Evolutionary conservation across 2,113 vertebrate species (phyloP).

Genomic region (Colaptes auratus): DNA sequence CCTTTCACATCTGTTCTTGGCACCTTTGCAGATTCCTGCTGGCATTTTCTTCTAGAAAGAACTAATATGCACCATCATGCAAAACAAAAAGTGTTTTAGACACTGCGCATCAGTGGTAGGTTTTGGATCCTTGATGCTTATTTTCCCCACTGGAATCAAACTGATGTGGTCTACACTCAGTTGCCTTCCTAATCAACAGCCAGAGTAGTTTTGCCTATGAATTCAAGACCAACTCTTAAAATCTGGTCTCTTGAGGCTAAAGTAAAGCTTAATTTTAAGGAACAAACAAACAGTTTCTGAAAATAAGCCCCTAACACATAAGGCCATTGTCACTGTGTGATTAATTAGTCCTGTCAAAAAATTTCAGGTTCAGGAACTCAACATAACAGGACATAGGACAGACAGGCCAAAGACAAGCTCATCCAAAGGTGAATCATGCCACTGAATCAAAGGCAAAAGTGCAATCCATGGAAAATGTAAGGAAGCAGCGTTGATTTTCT

Average conservation of each 20-base stretch:
- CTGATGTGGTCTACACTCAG: background rate
- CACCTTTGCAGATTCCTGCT: background rate
- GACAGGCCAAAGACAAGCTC: background rate
- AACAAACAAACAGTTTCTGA: background rate
- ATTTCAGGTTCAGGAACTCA: background rate
- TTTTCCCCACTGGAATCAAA: background rate
- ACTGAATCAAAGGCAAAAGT: background rate
- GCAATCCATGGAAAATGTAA: conserved; percentile 31
- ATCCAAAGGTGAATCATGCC: background rate
- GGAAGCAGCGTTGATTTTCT: background rate
- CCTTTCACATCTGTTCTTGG: background rate
- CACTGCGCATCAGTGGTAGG: background rate
- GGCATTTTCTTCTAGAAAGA: background rate
- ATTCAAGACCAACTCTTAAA: background rate
- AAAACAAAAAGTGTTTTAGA: background rate
- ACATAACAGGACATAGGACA: background rate
- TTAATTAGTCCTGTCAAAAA: background rate
- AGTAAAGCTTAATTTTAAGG: background rate
- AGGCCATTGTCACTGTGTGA: background rate
- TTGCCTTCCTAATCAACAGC: background rate
- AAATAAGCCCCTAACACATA: background rate
- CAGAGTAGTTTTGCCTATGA: background rate
- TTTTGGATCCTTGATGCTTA: background rate
- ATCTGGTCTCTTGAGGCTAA: background rate
- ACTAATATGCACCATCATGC: background rate